Conservation (phyloP, 2,113 vertebrate genomes). For the Guaruba guarouba region DNA sequence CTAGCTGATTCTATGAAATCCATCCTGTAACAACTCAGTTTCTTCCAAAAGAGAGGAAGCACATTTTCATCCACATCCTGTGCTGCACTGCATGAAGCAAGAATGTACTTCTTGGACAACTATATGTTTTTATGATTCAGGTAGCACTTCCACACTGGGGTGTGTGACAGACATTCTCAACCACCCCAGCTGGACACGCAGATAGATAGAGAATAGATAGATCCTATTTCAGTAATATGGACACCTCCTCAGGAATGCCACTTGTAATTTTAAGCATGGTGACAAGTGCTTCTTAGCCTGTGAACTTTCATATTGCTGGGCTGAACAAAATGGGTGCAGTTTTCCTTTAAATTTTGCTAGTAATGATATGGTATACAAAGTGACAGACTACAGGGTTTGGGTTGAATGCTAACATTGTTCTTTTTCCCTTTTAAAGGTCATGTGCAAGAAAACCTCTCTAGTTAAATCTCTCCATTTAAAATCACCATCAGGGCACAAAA, state of each 20-base stretch:
- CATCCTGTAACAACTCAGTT: neutral
- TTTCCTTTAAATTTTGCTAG: constrained; percentile 61
- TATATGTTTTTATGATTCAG: neutral
- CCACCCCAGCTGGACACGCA: neutral
- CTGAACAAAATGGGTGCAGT: constrained; percentile 40
- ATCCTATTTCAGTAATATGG: constrained; percentile 57
- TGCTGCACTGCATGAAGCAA: fast-evolving
- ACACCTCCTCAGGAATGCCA: constrained; percentile 28
- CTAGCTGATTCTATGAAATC: neutral
- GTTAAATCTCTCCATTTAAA: constrained; percentile 68
- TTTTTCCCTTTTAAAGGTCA: constrained; percentile 70
- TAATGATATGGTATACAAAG: constrained; percentile 60
- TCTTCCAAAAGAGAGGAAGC: neutral
- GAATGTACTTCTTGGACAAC: neutral
- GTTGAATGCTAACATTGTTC: constrained; percentile 73
- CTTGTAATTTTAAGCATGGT: constrained; percentile 52
- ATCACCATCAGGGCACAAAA: constrained; percentile 68
- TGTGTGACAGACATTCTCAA: neutral
- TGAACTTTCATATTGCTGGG: constrained; percentile 50
- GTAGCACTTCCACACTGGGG: neutral
- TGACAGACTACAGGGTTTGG: constrained; percentile 67
- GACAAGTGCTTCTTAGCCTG: constrained; percentile 63
- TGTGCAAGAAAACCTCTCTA: constrained; percentile 62
- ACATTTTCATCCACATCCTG: fast-evolving
- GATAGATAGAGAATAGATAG: constrained; percentile 1